phyloP scores from a whole-genome alignment of 2,113 vertebrate genomes.

The Mobula hypostoma region DNA sequence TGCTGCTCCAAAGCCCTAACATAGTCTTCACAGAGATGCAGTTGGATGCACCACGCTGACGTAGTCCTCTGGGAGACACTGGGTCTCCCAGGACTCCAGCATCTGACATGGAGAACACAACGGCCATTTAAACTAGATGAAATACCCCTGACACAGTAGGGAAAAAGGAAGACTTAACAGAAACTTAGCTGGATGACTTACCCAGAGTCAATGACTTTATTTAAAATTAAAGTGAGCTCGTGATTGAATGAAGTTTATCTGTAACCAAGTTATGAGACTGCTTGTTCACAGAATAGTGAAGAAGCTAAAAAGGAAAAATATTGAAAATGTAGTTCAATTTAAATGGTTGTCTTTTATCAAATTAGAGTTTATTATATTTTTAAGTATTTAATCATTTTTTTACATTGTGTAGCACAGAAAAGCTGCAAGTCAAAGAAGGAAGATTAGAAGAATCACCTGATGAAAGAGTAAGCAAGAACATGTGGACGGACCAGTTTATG shows the following conservation, averaged over 20 bases:
- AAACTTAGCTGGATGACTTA: too few species aligned
- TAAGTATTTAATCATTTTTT: not conserved
- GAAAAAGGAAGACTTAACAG: too few species aligned
- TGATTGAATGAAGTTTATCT: not conserved
- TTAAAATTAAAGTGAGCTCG: not conserved
- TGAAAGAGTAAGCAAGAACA: not conserved
- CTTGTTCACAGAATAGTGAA: not conserved
- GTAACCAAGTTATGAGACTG: not conserved
- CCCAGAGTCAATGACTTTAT: too few species aligned
- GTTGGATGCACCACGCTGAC: too few species aligned
- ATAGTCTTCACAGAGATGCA: too few species aligned
- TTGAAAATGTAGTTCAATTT: not conserved
- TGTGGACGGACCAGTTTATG: not conserved
- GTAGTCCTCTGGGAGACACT: too few species aligned
- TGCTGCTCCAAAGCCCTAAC: too few species aligned
- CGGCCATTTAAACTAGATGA: too few species aligned
- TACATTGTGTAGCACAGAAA: not conserved
- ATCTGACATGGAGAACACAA: too few species aligned
- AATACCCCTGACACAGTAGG: too few species aligned
- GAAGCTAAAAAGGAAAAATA: not conserved
- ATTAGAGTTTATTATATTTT: not conserved
- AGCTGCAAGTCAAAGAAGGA: not conserved
- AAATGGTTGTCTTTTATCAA: not conserved
- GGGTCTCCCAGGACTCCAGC: too few species aligned
- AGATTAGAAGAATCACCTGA: not conserved